A percentile compares a stretch with the other conserved stretches of the same genome.
phyloP scores from a whole-genome alignment of 2,113 vertebrate species.

The Peromyscus polionotus region DNA sequence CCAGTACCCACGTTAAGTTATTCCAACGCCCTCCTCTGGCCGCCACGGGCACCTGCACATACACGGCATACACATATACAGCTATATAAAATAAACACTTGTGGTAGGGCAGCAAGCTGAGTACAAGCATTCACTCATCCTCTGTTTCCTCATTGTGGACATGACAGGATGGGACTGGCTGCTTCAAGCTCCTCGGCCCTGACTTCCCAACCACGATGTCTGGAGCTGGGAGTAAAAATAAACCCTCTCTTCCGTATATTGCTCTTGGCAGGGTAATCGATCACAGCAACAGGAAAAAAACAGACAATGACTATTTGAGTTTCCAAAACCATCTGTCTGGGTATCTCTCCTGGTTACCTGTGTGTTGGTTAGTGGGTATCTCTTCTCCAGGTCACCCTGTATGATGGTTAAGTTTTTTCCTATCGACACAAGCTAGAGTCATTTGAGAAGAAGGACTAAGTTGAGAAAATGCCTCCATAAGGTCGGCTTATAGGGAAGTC shows the following conservation, averaged over 20 bases:
- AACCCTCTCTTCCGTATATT: neutral
- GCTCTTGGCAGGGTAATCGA: neutral
- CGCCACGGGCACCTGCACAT: too few species aligned
- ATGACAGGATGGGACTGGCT: too few species aligned
- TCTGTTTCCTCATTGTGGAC: neutral
- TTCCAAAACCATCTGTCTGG: neutral
- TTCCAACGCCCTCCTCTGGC: neutral
- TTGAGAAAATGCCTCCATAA: neutral
- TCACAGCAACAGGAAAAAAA: neutral
- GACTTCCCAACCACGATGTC: too few species aligned
- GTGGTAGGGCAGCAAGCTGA: neutral
- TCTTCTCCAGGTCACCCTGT: neutral
- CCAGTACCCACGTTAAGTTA: too few species aligned
- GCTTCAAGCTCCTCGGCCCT: neutral
- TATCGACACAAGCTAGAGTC: neutral
- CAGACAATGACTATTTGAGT: neutral
- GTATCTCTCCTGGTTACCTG: neutral
- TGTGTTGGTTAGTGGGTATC: neutral
- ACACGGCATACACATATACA: neutral
- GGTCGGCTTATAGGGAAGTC: neutral
- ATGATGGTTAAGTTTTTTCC: neutral
- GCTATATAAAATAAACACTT: neutral
- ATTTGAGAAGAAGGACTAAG: neutral
- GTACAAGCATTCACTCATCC: neutral
- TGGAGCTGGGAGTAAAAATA: neutral